A percentile compares a stretch with the other conserved stretches of the same genome.
Evolutionary conservation across 2,113 vertebrate genomes (phyloP).

Genomic region (Vidua chalybeata): DNA sequence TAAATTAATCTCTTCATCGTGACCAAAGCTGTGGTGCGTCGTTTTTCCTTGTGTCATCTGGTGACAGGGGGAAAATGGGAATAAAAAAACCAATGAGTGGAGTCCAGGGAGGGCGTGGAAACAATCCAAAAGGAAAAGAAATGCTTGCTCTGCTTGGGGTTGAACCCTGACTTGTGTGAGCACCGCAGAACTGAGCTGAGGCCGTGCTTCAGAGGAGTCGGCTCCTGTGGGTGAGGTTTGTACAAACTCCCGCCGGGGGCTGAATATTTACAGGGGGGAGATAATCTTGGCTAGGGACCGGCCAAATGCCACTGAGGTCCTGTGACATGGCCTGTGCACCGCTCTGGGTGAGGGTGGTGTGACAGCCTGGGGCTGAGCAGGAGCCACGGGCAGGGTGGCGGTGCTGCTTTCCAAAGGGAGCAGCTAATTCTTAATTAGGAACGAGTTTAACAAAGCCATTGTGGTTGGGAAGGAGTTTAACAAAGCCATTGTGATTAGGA

Average conservation of each 20-base stretch:
- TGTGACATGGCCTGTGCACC: rapidly evolving
- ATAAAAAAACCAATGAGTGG: neutral
- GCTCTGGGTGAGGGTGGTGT: rapidly evolving
- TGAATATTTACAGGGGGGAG: neutral
- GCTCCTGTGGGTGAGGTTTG: too few species aligned
- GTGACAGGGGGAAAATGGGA: neutral
- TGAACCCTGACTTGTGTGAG: neutral
- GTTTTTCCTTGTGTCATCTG: too few species aligned
- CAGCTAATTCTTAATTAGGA: neutral
- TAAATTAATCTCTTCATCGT: too few species aligned
- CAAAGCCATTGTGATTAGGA: too few species aligned
- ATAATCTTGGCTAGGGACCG: neutral
- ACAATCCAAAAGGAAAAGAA: neutral
- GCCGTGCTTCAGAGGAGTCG: too few species aligned
- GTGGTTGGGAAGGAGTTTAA: neutral
- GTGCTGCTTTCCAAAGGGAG: neutral
- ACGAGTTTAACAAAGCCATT: rapidly evolving
- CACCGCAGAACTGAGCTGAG: rapidly evolving
- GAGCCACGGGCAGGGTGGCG: rapidly evolving
- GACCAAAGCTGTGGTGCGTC: too few species aligned
- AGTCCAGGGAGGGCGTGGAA: neutral
- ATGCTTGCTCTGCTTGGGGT: neutral
- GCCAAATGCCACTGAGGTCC: rapidly evolving
- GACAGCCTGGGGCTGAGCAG: neutral
- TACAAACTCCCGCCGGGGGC: neutral